Evolutionary conservation across 2,888 invertebrate species (phyloP).

Genomic region (Heliconius aoede): DNA sequence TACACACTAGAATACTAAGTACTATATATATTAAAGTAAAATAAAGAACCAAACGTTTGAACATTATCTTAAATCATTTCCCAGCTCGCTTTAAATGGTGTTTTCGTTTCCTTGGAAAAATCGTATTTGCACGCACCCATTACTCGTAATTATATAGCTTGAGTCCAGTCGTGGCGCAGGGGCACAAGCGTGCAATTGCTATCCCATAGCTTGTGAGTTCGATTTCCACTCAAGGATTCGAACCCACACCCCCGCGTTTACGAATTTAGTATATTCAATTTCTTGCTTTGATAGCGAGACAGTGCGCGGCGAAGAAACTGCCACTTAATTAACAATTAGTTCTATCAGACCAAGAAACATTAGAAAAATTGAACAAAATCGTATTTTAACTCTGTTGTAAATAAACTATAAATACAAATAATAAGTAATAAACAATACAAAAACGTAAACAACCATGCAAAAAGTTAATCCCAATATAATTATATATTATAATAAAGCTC

Average conservation of each 20-base stretch:
- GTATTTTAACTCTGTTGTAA: no score
- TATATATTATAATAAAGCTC: slow-evolving; percentile 4
- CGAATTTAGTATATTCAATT: no score
- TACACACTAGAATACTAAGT: no score
- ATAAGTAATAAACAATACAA: not conserved
- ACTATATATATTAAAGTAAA: not conserved
- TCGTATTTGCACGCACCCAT: slow-evolving; percentile 9
- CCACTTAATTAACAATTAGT: no score
- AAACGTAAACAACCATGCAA: not conserved
- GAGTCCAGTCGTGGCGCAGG: no score
- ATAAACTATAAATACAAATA: not conserved
- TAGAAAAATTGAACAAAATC: no score
- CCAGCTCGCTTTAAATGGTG: not conserved
- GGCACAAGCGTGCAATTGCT: not conserved
- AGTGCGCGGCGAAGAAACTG: no score
- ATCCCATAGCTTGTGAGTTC: not conserved
- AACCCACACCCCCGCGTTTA: not conserved
- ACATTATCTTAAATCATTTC: slow-evolving; percentile 14
- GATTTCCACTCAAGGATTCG: not conserved
- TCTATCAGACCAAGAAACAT: no score
- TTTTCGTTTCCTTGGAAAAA: slow-evolving; percentile 9
- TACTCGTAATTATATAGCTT: no score
- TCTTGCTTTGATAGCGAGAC: no score
- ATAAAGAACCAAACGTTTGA: not conserved
- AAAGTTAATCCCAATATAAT: slow-evolving; percentile 2